A percentile compares a stretch with the other conserved stretches of the same genome.
Evolutionary conservation across 2,888 invertebrate species (phyloP).

Genomic region (Lobophora halterata): DNA sequence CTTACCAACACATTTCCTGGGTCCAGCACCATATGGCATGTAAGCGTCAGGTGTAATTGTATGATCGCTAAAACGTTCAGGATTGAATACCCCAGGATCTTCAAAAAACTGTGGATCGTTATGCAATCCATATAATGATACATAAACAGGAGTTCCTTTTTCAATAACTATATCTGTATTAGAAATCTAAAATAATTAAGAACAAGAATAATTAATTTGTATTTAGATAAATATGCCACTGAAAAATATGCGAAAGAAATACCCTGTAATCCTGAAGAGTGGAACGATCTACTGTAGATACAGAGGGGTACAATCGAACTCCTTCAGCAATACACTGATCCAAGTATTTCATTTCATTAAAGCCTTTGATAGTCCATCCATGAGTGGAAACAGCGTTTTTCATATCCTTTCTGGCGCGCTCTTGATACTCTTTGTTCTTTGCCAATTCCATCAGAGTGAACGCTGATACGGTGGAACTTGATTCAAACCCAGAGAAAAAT

Average conservation of each 20-base stretch:
- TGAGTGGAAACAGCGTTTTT: constrained; percentile 25
- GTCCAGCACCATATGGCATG: constrained; percentile 29
- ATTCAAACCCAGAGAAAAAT: constrained; percentile 40
- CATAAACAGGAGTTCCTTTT: constrained; percentile 35
- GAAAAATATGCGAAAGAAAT: too few relatives aligned
- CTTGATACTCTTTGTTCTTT: constrained; percentile 25
- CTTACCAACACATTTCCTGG: constrained; percentile 32
- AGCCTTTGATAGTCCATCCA: constrained; percentile 35
- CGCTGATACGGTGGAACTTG: constrained; percentile 32
- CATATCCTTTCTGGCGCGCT: constrained; percentile 27
- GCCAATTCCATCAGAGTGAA: constrained; percentile 39
- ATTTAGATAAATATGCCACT: too few relatives aligned
- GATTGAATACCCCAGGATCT: constrained; percentile 4
- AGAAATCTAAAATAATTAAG: constrained; percentile 6
- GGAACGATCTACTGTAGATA: constrained; percentile 31
- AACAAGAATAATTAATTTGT: background rate
- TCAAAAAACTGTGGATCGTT: constrained; percentile 18
- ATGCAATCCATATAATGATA: constrained; percentile 35
- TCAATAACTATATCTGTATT: constrained; percentile 31
- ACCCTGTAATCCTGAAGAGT: constrained; percentile 11
- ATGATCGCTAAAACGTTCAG: constrained; percentile 5
- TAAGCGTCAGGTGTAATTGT: constrained; percentile 17
- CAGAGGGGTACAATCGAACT: constrained; percentile 32
- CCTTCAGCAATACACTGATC: constrained; percentile 36
- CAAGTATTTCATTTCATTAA: constrained; percentile 36